Evolutionary conservation across 2,797 vertebrate species (phyloP).

Genomic region (Merluccius polli): DNA sequence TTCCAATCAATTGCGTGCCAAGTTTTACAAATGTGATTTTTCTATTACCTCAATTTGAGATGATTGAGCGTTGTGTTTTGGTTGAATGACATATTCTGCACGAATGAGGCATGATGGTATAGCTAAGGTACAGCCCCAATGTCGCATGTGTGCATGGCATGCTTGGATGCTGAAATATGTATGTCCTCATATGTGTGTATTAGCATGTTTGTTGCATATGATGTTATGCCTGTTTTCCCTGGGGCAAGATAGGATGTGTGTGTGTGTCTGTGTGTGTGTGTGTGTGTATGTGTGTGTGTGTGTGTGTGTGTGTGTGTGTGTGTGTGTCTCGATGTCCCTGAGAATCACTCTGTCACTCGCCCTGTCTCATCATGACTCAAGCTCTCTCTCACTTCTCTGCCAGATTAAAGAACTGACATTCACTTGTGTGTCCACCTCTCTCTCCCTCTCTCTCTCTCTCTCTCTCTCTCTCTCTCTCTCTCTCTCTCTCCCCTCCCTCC

Average conservation of each 20-base stretch:
- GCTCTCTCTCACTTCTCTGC: constrained; percentile 46
- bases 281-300: constrained; percentile 16
- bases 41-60: constrained; percentile 7
- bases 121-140: background rate
- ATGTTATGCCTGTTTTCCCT: background rate
- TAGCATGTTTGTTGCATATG: too few relatives aligned
- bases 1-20: constrained; percentile 25
- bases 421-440: constrained; percentile 52
- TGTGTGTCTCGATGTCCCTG: constrained; percentile 44
- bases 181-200: too few relatives aligned
- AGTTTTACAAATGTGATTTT: constrained; percentile 11
- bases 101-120: background rate
- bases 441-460: constrained; percentile 27
- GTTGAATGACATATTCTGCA: background rate
- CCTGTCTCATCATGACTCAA: constrained; percentile 48
- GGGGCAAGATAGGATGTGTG: background rate
- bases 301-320: constrained; percentile 14
- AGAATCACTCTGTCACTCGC: constrained; percentile 65
- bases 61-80: constrained; percentile 16
- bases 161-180: background rate
- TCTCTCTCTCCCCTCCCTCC: constrained; percentile 28
- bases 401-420: constrained; percentile 66
- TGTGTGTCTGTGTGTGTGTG: constrained; percentile 25
- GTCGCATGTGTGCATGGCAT: background rate
- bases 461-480: constrained; percentile 51